These are phyloP conservation scores for Philhelius pedissequus DNA, from an alignment of 2,888 invertebrate genomes.

Conservation along the genomic window DNA sequence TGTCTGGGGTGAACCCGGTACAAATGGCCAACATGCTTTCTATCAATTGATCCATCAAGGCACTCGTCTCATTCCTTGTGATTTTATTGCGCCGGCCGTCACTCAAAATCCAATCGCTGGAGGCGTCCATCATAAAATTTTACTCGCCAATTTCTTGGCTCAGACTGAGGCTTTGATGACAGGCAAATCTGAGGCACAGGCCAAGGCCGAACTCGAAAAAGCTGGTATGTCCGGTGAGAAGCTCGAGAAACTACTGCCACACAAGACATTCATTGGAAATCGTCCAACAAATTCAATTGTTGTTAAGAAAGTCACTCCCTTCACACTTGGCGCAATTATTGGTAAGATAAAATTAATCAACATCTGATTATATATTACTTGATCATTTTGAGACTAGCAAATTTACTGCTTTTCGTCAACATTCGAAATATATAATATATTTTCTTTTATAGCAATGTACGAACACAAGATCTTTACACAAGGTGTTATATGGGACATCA, in stretches of 20 bases:
- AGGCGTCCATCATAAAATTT: slow-evolving; percentile 94
- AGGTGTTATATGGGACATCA: slow-evolving; percentile 99
- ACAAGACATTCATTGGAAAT: slow-evolving; percentile 98
- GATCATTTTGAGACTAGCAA: background rate
- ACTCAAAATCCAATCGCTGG: slow-evolving; percentile 92
- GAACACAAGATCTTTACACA: slow-evolving; percentile 99
- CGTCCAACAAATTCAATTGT: slow-evolving; percentile 98
- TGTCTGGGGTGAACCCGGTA: slow-evolving; percentile 95
- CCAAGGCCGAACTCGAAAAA: slow-evolving; percentile 88
- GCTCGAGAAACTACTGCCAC: slow-evolving; percentile 90
- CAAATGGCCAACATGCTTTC: slow-evolving; percentile 99
- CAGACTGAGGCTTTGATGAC: slow-evolving; percentile 99
- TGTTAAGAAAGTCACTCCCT: slow-evolving; percentile 94
- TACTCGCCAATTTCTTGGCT: slow-evolving; percentile 97
- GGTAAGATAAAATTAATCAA: slow-evolving; percentile 82
- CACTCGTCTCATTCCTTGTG: slow-evolving; percentile 92
- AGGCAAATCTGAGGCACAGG: slow-evolving; percentile 81
- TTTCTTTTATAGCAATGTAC: slow-evolving; percentile 87
- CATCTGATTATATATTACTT: background rate
- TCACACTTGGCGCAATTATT: slow-evolving; percentile 94
- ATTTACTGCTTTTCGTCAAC: background rate
- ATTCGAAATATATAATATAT: slow-evolving; percentile 16
- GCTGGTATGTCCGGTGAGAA: slow-evolving; percentile 87
- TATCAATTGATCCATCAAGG: slow-evolving; percentile 98
- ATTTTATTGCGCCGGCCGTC: slow-evolving; percentile 96